Base-by-base conservation (phyloP, 2,113 vertebrate species). In the Gasterosteus nipponicus region DNA sequence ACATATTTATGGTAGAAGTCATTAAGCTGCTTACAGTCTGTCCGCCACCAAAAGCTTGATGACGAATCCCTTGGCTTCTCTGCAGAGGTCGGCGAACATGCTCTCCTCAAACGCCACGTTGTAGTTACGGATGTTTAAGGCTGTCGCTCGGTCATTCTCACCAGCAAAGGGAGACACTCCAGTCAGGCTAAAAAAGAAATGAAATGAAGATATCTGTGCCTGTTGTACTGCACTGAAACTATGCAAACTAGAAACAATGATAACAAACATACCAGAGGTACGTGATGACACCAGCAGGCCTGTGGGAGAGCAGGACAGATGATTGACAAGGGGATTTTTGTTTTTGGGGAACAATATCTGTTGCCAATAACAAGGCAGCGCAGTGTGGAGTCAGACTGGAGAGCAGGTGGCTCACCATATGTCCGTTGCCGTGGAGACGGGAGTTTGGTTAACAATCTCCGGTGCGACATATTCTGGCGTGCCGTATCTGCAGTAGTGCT, bases 161-260 rank as follows among this genome's bases (percentile, higher is more conserved):
- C 96, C 97, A 19, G 96, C 96, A 0, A 99, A 99, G 0, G 97
- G 97, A 4, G 98, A 99, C 78, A 99, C 96, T 1, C 98, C 98
- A 0, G 97, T 98, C 69, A 99, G 91, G 75, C 98, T 99, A 53
- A 3, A 84, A 69, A 9, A 69, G n/a, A 53, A 12, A 38, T 38
- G 5, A 10, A 47, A 62, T 18, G 1, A 4, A 49, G 26, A 44
- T 10, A 14, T 66, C 16, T 35, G 38, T 26, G 19, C 18, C 46
- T 15, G 19, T 19, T 74, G 10, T 1, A 31, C 57, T 54, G n/a
- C n/a, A 14, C 1, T 49, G 7, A 44, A 44, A 39, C 71, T 10
- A 39, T 18, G 10, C n/a, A 65, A 54, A 39, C 8, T 18, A 2
- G 22, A 59, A 16, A 35, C 9, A 15, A 71, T 1, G 22, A 22